These are phyloP conservation scores for Pseudochirops corinnae DNA, from an alignment of 2,797 vertebrate genomes.

Conservation along the genomic window DNA sequence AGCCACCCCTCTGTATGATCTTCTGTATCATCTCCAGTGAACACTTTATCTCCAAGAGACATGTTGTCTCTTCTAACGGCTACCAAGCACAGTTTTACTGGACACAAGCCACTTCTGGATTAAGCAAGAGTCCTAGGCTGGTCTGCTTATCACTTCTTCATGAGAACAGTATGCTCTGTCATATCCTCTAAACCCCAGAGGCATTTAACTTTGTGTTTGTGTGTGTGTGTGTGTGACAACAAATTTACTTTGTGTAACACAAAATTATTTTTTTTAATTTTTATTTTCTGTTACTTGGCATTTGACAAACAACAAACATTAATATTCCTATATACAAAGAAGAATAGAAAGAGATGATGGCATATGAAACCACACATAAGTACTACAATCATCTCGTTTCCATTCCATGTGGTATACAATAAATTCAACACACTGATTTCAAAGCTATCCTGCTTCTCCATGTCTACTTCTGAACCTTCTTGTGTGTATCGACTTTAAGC, in stretches of 20 bases:
- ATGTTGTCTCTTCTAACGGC: not conserved
- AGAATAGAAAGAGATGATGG: not conserved
- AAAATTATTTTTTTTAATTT: not conserved
- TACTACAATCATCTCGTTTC: not conserved
- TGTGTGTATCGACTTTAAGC: not conserved
- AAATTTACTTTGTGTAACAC: not conserved
- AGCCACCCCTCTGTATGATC: too few species aligned
- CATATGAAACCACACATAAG: not conserved
- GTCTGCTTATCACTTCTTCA: not conserved
- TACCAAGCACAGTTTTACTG: not conserved
- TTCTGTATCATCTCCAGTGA: not conserved
- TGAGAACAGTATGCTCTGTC: not conserved
- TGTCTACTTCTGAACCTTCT: not conserved
- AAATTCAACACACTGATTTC: not conserved
- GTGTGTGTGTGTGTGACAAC: not conserved
- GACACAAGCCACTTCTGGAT: not conserved
- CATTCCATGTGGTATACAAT: not conserved
- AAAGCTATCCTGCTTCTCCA: not conserved
- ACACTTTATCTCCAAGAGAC: not conserved
- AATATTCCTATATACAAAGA: not conserved
- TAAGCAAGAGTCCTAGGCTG: not conserved
- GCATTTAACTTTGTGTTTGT: not conserved
- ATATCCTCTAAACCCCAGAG: not conserved
- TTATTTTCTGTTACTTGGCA: not conserved
- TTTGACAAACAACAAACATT: not conserved